Conservation (phyloP, 2,888 invertebrate genomes). For the Perdita meconis region DNA sequence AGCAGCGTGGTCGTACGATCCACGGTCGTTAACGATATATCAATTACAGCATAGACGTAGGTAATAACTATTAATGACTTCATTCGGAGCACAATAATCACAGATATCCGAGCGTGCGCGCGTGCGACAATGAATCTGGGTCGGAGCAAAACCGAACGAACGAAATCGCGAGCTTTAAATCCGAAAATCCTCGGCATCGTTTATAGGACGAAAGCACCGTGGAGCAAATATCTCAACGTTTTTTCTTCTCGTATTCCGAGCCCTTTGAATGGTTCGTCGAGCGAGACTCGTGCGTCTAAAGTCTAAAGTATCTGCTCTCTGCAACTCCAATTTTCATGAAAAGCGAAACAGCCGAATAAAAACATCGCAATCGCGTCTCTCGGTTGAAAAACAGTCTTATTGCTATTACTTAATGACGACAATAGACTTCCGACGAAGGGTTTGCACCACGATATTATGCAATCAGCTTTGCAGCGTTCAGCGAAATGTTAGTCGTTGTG, state of each 20-base stretch:
- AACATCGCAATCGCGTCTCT: neutral
- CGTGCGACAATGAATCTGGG: constrained; percentile 61
- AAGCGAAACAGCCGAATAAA: constrained; percentile 22
- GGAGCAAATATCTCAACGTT: neutral
- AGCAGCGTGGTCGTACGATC: constrained; percentile 64
- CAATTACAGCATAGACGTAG: constrained; percentile 74
- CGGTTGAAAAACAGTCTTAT: constrained; percentile 13
- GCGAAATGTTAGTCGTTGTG: neutral
- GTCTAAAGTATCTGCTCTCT: neutral
- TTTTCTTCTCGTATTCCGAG: neutral
- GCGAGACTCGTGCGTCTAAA: too few relatives aligned
- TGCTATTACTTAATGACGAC: constrained; percentile 12
- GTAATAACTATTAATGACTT: constrained; percentile 76
- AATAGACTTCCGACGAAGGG: neutral
- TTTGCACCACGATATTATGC: neutral
- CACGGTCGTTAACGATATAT: constrained; percentile 77
- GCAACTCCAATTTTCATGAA: constrained; percentile 29
- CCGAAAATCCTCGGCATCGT: neutral
- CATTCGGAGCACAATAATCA: constrained; percentile 73
- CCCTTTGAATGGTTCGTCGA: neutral
- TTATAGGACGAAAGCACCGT: constrained; percentile 17
- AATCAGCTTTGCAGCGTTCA: constrained; percentile 1
- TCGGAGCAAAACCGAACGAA: constrained; percentile 51
- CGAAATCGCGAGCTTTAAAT: constrained; percentile 4
- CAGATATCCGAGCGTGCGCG: constrained; percentile 46